These are phyloP conservation scores for Ophthalmolycus amberensis DNA, from an alignment of 2,113 vertebrate species.

Conservation along the genomic window DNA sequence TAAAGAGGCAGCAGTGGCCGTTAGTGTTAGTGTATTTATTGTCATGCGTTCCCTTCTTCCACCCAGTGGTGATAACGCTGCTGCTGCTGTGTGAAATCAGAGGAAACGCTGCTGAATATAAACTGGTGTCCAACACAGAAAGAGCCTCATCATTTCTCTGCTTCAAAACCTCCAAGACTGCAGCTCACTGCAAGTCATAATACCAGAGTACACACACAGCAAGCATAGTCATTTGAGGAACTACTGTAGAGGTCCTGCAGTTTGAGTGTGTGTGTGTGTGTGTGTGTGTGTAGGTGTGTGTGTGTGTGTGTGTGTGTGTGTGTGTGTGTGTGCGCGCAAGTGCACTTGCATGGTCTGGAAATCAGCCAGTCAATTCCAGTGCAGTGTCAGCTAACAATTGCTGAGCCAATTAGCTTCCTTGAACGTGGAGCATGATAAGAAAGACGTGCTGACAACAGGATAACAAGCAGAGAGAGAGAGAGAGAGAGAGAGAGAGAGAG, in stretches of 20 bases:
- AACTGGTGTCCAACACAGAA: background rate
- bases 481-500: background rate
- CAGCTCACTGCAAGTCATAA: conserved; percentile 38
- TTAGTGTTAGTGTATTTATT: background rate
- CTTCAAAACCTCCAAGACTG: conserved; percentile 31
- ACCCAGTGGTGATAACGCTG: background rate
- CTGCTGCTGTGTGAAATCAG: background rate
- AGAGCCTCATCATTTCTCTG: conserved; percentile 16
- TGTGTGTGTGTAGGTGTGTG: background rate
- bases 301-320: background rate
- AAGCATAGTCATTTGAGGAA: conserved; percentile 22
- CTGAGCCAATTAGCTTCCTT: conserved; percentile 58
- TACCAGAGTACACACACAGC: background rate
- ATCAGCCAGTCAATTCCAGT: conserved; percentile 32
- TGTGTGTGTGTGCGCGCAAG: background rate
- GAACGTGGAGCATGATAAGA: conserved; percentile 39
- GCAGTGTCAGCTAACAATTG: conserved; percentile 41
- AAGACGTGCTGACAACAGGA: conserved; percentile 48
- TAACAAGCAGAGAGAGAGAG: background rate
- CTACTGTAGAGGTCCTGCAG: conserved; percentile 22
- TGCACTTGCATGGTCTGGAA: conserved; percentile 3
- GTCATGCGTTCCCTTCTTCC: background rate
- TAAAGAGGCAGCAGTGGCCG: background rate
- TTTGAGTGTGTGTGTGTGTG: background rate
- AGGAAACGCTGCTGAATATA: background rate